Conservation (phyloP, 2,113 vertebrate species). For the Sarotherodon lohbergeri region DNA sequence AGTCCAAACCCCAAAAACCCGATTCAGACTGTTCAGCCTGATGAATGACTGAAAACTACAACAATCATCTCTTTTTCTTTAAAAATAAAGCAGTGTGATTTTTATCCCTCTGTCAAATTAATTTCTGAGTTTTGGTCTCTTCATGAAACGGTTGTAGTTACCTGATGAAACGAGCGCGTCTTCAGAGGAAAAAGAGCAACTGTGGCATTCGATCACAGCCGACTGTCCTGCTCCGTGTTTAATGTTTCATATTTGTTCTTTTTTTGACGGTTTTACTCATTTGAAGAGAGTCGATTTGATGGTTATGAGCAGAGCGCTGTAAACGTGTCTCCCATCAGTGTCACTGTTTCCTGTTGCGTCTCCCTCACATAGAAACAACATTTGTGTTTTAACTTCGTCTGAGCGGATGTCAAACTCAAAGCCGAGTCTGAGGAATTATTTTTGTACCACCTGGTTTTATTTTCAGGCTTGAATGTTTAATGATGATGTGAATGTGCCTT, state of each 20-base stretch:
- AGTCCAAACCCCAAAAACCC: background rate
- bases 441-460: conserved; percentile 38
- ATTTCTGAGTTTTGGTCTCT: background rate
- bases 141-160: accelerated
- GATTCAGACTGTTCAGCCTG: background rate
- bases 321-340: background rate
- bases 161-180: background rate
- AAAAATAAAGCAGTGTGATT: background rate
- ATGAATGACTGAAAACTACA: background rate
- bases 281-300: background rate
- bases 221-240: background rate
- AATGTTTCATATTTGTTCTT: background rate
- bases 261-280: background rate
- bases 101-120: no score
- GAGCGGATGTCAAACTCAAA: background rate
- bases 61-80: background rate
- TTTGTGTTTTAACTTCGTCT: background rate
- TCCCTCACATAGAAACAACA: accelerated
- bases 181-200: background rate
- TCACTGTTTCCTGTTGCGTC: background rate
- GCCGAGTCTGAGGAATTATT: conserved; percentile 26
- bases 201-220: background rate
- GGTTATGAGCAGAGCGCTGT: background rate
- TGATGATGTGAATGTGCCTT: conserved; percentile 65
- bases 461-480: conserved; percentile 26